A percentile compares a stretch with the other conserved stretches of the same genome.
Conservation (phyloP, 2,888 invertebrate genomes). For the Drosophila suboccidentalis region DNA sequence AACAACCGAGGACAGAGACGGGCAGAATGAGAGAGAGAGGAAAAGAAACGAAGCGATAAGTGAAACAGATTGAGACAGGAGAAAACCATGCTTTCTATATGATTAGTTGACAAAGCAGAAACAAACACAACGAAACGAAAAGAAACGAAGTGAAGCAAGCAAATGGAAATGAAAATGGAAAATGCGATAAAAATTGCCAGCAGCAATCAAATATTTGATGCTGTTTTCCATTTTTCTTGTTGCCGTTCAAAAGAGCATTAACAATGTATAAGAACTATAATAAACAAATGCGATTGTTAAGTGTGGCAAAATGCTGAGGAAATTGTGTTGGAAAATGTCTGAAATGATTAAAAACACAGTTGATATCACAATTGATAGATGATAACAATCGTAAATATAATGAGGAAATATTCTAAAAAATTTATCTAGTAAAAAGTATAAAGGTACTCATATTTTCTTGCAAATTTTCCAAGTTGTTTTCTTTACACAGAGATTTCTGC, state of each 20-base stretch:
- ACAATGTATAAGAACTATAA: slow-evolving; percentile 32
- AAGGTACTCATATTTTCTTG: background rate
- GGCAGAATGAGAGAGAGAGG: too few species aligned
- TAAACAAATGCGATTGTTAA: slow-evolving; percentile 11
- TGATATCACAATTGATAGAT: background rate
- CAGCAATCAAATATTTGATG: slow-evolving; percentile 49
- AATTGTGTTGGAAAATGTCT: background rate
- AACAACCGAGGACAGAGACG: slow-evolving; percentile 3
- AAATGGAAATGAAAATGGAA: slow-evolving; percentile 31
- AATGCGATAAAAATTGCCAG: slow-evolving; percentile 38
- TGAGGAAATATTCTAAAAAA: background rate
- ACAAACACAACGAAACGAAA: slow-evolving; percentile 1
- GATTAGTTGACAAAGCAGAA: slow-evolving; percentile 71
- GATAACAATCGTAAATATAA: background rate
- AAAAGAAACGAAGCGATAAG: slow-evolving; percentile 1
- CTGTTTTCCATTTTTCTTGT: background rate
- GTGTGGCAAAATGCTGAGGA: background rate
- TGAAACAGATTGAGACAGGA: slow-evolving; percentile 35
- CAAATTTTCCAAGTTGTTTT: background rate
- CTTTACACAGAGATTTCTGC: background rate
- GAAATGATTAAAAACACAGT: background rate
- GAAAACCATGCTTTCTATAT: slow-evolving; percentile 66
- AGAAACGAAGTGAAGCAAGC: too few species aligned
- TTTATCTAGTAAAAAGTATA: background rate
- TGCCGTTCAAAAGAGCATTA: slow-evolving; percentile 30